Evolutionary conservation across 2,113 vertebrate species (phyloP).

Genomic region (Podarcis muralis): DNA sequence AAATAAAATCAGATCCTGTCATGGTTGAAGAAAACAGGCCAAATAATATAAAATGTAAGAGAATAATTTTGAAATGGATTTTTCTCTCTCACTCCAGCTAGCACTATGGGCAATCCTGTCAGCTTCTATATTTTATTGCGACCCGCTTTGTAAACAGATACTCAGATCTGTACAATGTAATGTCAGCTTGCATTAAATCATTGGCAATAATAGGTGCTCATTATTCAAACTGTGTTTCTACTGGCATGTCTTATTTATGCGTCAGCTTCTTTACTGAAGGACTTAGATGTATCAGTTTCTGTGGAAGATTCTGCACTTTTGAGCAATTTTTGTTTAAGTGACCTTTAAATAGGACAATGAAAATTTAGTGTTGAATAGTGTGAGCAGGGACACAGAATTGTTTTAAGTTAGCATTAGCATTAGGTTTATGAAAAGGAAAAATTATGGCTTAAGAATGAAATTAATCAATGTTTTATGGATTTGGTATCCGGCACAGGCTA

Average conservation of each 20-base stretch:
- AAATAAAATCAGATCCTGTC: slow-evolving; percentile 14
- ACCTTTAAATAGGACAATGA: slow-evolving; percentile 40
- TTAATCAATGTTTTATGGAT: slow-evolving; percentile 23
- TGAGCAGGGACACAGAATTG: not conserved
- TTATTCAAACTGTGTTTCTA: slow-evolving; percentile 53
- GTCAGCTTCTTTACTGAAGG: slow-evolving; percentile 46
- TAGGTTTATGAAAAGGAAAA: not conserved
- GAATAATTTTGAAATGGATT: slow-evolving; percentile 43
- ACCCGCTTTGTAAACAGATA: slow-evolving; percentile 46
- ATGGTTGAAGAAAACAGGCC: slow-evolving; percentile 35
- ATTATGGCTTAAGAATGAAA: slow-evolving; percentile 26
- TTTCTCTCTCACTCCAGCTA: slow-evolving; percentile 5
- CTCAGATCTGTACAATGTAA: slow-evolving; percentile 34
- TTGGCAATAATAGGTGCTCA: slow-evolving; percentile 40
- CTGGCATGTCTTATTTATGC: slow-evolving; percentile 48
- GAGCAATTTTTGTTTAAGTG: slow-evolving; percentile 33
- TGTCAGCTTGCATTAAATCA: slow-evolving; percentile 55
- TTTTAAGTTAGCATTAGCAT: not conserved
- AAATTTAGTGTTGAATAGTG: not conserved
- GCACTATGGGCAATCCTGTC: not conserved
- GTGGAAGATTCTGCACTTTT: slow-evolving; percentile 41
- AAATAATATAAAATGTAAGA: slow-evolving; percentile 42
- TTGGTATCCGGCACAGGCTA: not conserved
- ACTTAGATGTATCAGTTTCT: slow-evolving; percentile 36
- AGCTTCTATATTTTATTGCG: slow-evolving; percentile 36